phyloP scores from a whole-genome alignment of 2,797 vertebrate genomes.

The Coreius guichenoti region DNA sequence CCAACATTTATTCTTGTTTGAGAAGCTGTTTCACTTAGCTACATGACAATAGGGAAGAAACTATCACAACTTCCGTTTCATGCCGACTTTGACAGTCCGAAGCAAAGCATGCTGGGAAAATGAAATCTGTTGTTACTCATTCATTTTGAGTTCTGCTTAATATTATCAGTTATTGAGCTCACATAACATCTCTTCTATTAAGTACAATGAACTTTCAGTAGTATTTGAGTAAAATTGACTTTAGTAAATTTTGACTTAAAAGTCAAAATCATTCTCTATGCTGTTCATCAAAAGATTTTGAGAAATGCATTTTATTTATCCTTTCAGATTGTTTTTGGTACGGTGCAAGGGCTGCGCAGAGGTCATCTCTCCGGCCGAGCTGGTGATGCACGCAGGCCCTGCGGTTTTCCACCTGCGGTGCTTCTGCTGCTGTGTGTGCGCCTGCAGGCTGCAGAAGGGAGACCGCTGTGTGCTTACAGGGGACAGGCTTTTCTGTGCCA shows the following conservation, averaged over 20 bases:
- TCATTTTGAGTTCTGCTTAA: neutral
- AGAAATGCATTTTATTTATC: neutral
- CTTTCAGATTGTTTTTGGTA: slow-evolving; percentile 87
- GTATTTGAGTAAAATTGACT: neutral
- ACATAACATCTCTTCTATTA: neutral
- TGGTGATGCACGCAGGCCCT: slow-evolving; percentile 91
- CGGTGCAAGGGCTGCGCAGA: slow-evolving; percentile 88
- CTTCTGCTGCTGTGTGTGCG: slow-evolving; percentile 94
- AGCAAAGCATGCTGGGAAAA: neutral
- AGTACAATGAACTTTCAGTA: neutral
- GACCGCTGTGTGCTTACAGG: slow-evolving; percentile 93
- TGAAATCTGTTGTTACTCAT: neutral
- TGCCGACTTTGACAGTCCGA: neutral
- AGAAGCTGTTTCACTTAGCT: neutral
- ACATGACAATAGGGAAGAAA: neutral
- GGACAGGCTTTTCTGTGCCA: slow-evolving; percentile 91
- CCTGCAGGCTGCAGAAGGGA: slow-evolving; percentile 90
- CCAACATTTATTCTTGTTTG: neutral
- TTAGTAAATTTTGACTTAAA: neutral
- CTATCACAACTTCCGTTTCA: no score
- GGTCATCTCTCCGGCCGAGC: slow-evolving; percentile 86
- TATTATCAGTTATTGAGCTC: neutral
- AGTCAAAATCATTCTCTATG: neutral
- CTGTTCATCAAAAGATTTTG: neutral
- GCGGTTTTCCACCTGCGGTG: slow-evolving; percentile 94